Evolutionary conservation across 2,888 invertebrate species (phyloP), one percentile per base, ranked within the genome.

Genomic region (Microctonus aethiopoides): DNA sequence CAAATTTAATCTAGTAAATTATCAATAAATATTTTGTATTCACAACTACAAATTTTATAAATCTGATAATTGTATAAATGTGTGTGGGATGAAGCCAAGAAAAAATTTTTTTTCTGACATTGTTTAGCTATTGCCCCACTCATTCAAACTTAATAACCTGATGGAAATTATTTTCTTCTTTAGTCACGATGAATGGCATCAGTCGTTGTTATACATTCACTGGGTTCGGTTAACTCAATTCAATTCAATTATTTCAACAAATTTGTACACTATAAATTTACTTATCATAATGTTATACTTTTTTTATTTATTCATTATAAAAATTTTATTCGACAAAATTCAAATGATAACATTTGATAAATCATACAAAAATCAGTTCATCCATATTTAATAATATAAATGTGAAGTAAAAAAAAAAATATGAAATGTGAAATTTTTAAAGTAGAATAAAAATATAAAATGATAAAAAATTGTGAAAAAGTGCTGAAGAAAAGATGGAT

Each of bases 161-260:
- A 54, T 51, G 22, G 60, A 57, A 56, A 24, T 39, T 26, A 22
- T 60, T 59, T 56, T 64, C 63, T 63, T 60, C 54, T 54, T 68
- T 54, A 41, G 34, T 46, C 13, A 24, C 29, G 22, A 61, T 52
- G 56, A 67, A 68, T 20, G 16, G 16, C 16, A 65, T 66, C 71
- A 73, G 73, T 71, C 32, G 61, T 63, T 32, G 39, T 36, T 32
- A 63, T 46, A 41, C 66, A 52, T 66, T 71, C 71, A 63, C 41
- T 54, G 39, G 57, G 68, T 67, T 62, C 70, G 61, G 57, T 56
- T 51, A 62, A 51, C 39, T 46, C 64, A 2, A 51, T 52, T 61
- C 13, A n/a, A 22, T 46, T 16, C 22, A 22, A 26, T 24, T 26
- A 41, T 59, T 51, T 65, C 64, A 56, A 32, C 54, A 26, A 20